phyloP scores from a whole-genome alignment of 2,113 vertebrate species.

The Channa maculata region DNA sequence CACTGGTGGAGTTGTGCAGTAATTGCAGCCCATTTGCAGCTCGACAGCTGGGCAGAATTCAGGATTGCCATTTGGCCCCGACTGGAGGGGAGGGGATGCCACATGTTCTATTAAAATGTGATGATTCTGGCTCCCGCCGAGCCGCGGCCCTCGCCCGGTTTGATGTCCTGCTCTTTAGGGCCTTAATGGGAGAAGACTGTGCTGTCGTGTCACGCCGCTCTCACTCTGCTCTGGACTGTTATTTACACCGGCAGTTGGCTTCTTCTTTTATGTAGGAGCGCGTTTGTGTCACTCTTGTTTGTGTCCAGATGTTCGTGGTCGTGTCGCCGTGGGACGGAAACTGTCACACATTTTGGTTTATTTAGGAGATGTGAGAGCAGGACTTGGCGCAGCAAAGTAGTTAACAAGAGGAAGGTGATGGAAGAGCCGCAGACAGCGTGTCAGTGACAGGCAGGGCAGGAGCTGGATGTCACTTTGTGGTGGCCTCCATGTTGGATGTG shows the following conservation, averaged over 20 bases:
- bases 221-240: conserved; percentile 34
- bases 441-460: background rate
- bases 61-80: conserved; percentile 77
- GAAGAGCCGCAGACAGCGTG: conserved; percentile 15
- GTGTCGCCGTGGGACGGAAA: conserved; percentile 45
- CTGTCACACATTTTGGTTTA: conserved; percentile 68
- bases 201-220: conserved; percentile 59
- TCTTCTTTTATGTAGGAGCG: conserved; percentile 66
- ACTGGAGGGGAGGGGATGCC: conserved; percentile 69
- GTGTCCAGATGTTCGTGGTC: conserved; percentile 74
- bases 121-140: conserved; percentile 75
- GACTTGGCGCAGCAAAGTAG: conserved; percentile 33
- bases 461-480: conserved; percentile 24
- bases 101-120: conserved; percentile 84
- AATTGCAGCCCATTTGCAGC: conserved; percentile 75
- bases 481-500: conserved; percentile 19
- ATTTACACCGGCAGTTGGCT: conserved; percentile 69
- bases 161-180: conserved; percentile 82
- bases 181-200: conserved; percentile 76
- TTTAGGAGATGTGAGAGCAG: conserved; percentile 55
- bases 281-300: conserved; percentile 72
- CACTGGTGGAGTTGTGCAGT: conserved; percentile 53
- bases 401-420: conserved; percentile 57
- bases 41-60: conserved; percentile 83
- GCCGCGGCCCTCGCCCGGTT: conserved; percentile 63